Conservation (phyloP, 2,113 vertebrate species). For the Haemorhous mexicanus region DNA sequence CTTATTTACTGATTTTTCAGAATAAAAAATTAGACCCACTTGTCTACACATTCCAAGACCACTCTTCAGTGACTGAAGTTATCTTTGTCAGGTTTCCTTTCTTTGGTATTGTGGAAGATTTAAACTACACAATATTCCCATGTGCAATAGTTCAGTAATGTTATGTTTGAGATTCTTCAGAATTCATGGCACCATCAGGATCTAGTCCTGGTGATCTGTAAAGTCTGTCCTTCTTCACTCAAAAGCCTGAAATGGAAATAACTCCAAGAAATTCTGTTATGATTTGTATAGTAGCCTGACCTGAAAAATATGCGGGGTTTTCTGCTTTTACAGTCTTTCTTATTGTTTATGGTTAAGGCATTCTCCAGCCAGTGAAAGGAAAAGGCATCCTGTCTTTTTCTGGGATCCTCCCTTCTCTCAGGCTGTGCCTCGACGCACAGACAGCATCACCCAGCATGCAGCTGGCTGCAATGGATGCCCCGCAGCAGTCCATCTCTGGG, state of each 20-base stretch:
- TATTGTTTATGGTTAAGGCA: neutral
- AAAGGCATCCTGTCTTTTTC: neutral
- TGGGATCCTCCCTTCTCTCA: neutral
- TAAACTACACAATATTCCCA: neutral
- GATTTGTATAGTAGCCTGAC: neutral
- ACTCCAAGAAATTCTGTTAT: neutral
- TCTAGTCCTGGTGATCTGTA: neutral
- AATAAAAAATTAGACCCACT: neutral
- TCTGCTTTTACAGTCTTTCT: neutral
- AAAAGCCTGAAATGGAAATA: neutral
- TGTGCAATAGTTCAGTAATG: neutral
- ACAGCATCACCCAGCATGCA: neutral
- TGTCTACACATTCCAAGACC: neutral
- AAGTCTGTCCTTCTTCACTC: neutral
- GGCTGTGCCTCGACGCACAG: accelerated
- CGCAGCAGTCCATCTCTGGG: neutral
- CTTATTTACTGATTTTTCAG: neutral
- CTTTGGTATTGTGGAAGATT: neutral
- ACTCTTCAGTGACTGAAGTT: neutral
- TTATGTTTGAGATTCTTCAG: neutral
- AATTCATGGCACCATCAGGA: neutral
- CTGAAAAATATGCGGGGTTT: neutral
- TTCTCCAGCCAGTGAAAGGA: neutral
- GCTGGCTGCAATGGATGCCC: neutral
- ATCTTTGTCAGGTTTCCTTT: neutral